phyloP scores from a whole-genome alignment of 2,888 invertebrate genomes.

The Leistus spinibarbis region DNA sequence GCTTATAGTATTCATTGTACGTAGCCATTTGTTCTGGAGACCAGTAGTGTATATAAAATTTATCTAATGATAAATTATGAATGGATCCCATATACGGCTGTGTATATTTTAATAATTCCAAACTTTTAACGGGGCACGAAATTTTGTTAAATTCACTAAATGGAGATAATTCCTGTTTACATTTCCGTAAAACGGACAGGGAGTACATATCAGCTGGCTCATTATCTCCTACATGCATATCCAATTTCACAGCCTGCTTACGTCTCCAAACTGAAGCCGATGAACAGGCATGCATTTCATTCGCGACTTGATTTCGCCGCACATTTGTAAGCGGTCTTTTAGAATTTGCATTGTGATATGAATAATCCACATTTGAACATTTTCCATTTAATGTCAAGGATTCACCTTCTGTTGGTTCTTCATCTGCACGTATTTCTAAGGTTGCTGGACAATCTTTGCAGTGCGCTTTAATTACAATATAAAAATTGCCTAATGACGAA shows the following conservation, averaged over 20 bases:
- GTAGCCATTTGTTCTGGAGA: conserved; percentile 15
- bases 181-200: neutral
- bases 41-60: conserved; percentile 11
- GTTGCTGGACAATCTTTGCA: neutral
- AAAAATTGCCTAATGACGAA: neutral
- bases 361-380: neutral
- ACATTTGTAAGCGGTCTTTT: neutral
- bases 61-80: conserved; percentile 5
- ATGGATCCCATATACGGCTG: neutral
- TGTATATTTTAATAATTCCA: neutral
- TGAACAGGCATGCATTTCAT: neutral
- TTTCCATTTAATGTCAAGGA: neutral
- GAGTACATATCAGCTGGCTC: neutral
- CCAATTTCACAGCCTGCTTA: neutral
- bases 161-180: neutral
- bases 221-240: neutral
- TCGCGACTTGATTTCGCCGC: neutral
- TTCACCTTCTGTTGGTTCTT: neutral
- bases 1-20: conserved; percentile 9
- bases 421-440: neutral
- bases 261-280: neutral
- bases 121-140: neutral
- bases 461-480: neutral
- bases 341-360: neutral
- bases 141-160: neutral